Conservation (phyloP, 2,797 vertebrate genomes). For the Liparis tanakae region DNA sequence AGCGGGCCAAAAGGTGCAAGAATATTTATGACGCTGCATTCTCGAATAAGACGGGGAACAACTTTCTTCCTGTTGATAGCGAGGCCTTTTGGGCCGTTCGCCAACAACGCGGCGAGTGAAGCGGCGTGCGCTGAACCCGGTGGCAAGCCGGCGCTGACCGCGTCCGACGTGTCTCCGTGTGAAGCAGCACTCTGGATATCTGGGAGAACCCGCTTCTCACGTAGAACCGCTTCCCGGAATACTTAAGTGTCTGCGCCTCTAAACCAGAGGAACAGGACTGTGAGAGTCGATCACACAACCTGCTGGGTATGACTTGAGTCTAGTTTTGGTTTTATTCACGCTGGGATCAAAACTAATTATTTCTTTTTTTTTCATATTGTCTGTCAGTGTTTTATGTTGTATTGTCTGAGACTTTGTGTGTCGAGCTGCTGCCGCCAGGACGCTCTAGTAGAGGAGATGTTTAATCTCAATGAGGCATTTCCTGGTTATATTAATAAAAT, state of each 20-base stretch:
- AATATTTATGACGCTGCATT: conserved; percentile 8
- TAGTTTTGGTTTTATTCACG: no score
- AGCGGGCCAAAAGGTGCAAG: conserved; percentile 13
- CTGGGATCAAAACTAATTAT: no score
- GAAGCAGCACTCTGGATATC: not conserved
- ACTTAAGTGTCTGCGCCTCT: not conserved
- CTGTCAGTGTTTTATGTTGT: no score
- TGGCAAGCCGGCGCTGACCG: not conserved
- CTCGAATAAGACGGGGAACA: not conserved
- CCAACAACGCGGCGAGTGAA: no score
- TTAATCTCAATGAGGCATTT: no score
- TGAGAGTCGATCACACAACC: not conserved
- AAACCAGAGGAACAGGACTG: not conserved
- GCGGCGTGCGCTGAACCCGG: not conserved
- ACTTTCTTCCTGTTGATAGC: conserved; percentile 2
- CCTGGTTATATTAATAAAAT: not conserved
- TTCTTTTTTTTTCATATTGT: no score
- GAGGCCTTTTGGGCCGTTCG: not conserved
- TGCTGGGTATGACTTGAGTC: no score
- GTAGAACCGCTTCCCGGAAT: not conserved
- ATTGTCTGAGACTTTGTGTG: no score
- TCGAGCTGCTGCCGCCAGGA: no score
- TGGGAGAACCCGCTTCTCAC: not conserved
- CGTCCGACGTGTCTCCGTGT: conserved; percentile 1
- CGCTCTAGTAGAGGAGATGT: no score